These are phyloP conservation scores for Leptopilina boulardi DNA, from an alignment of 1,140 invertebrate species.

Conservation along the genomic window DNA sequence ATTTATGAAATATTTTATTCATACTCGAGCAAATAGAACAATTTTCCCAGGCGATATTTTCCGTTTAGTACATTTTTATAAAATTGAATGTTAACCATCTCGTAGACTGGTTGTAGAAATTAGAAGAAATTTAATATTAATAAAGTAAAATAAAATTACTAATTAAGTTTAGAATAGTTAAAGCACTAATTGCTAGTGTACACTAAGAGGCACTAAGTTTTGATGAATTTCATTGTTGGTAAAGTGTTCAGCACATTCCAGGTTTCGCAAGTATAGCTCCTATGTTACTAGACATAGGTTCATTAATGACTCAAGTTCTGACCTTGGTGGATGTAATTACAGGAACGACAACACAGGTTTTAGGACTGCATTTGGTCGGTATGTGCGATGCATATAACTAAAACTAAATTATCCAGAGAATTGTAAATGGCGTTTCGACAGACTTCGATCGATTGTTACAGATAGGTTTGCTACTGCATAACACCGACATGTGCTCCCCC, in stretches of 20 bases:
- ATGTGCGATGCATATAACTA: conserved; percentile 53
- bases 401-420: conserved; percentile 67
- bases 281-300: not conserved
- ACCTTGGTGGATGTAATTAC: conserved; percentile 52
- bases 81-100: too few species aligned
- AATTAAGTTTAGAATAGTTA: not conserved
- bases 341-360: conserved; percentile 36
- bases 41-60: too few species aligned
- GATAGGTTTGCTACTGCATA: conserved; percentile 51
- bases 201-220: not conserved
- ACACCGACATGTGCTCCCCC: conserved; percentile 52
- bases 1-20: too few species aligned
- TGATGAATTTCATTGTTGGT: not conserved
- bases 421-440: conserved; percentile 61
- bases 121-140: not conserved
- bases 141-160: not conserved
- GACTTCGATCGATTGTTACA: conserved; percentile 65
- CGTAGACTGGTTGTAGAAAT: too few species aligned
- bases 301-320: conserved; percentile 12
- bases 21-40: too few species aligned
- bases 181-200: not conserved
- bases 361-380: conserved; percentile 44
- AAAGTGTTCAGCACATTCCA: not conserved
- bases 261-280: not conserved
- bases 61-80: too few species aligned